Base-by-base conservation (phyloP, 2,888 invertebrate species). In the Coronaproctus castanopsis region DNA sequence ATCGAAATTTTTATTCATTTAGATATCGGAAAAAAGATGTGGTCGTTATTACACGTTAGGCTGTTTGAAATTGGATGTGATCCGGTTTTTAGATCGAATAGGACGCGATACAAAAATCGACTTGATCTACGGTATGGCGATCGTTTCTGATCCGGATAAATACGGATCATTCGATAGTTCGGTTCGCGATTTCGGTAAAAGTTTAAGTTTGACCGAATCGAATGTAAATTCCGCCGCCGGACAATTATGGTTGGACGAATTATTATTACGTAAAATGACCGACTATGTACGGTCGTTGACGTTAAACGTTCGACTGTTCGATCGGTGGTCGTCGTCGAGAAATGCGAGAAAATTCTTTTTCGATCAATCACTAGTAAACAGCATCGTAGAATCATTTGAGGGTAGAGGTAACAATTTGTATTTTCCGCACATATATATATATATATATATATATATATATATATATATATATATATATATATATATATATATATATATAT, bases 11-110 rank as follows among this genome's bases (percentile, higher is more conserved):
- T n/a, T n/a, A n/a, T n/a, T n/a, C n/a, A n/a, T 59, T 50, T 55
- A 59, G 59, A 48, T 59, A 1, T 55, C 59, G 21, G 55, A 55
- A 36, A 59, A 71, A 65, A 77, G 77, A 64, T 82, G 83, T 70
- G 74, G 74, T 36, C 75, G 75, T 23, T 71, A 74, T 0, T 80
- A 82, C 67, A 84, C 81, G 68, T 75, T 81, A 22, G 83, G 84
- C 69, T 88, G 87, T 68, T 71, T 87, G 52, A 87, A 87, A 69
- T 74, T 87, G 62, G 85, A 87, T 67, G 79, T 85, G 54, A 78
- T 86, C 2, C 82, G 83, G 2, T 80, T 86, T 67, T 75, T 87
- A 63, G 87, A 87, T 68, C 80, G 81, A 52, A 69, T 87, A 22
- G 80, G 83, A 65, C 82, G 83, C 68, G 79, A 80, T 64, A 80